Base-by-base conservation (phyloP, 2,888 invertebrate species). In the Rutpela maculata region DNA sequence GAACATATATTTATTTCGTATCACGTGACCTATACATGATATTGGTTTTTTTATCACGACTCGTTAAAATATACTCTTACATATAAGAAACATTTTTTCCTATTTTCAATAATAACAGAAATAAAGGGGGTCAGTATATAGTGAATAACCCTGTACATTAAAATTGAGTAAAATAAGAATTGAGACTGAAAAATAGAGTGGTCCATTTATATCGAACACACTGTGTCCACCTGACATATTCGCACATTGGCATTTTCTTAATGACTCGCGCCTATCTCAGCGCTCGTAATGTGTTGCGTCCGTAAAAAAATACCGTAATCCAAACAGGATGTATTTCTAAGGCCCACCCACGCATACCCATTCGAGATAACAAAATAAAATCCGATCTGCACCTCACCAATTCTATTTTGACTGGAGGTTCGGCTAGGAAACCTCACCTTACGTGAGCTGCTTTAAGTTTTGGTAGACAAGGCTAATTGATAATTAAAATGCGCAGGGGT, bases 401-500 rank as follows among this genome's bases (percentile, higher is more conserved):
- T 70, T 18, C 19, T 19, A 60, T 22, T 60, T 60, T 70, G 70
- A 70, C 70, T 60, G 70, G 60, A 70, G 60, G 70, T 60, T 60
- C 50, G 12, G 50, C 77, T 77, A 77, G 79, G 76, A 74, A 71
- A 69, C 72, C 66, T 76, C 70, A 35, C 63, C 50, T 55, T 77
- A 80, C 81, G 81, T 81, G 81, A 81, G 76, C 71, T 70, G 81
- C 81, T 77, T 81, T 73, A 78, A 79, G 79, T 75, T 76, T 78
- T 67, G 63, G 66, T 70, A 68, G 79, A 75, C 78, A 78, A 68
- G 78, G 77, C 78, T 80, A 83, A 83, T 83, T 83, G 83, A 80
- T 83, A 83, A 84, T 84, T 83, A 83, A 83, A 83, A 84, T 84
- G 82, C 83, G 78, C 77, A 71, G 73, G 76, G 83, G 84, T 83